Conservation (phyloP, 2,797 vertebrate species). For the Falco cherrug region DNA sequence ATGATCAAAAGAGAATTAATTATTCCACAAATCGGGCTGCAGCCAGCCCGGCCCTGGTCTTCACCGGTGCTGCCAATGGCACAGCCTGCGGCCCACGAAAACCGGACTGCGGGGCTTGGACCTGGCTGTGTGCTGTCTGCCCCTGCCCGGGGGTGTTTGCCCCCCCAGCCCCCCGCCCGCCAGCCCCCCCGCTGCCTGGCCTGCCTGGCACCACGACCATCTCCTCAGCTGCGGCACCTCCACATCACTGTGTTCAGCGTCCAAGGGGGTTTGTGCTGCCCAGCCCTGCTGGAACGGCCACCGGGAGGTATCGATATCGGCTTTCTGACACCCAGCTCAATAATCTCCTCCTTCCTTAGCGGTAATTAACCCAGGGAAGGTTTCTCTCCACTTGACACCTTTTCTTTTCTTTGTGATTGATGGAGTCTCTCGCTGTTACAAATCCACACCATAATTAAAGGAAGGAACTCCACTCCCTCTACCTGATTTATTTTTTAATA, state of each 20-base stretch:
- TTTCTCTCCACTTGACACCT: neutral
- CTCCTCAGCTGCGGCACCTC: neutral
- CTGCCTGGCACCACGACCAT: neutral
- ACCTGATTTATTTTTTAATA: slow-evolving; percentile 51
- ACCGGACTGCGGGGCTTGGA: fast-evolving
- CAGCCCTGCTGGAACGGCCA: neutral
- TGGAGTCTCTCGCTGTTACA: neutral
- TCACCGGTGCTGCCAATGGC: fast-evolving
- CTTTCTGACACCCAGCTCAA: neutral
- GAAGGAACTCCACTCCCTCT: slow-evolving; percentile 24
- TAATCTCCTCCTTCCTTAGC: neutral
- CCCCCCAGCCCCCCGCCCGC: neutral
- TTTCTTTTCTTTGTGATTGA: slow-evolving; percentile 22
- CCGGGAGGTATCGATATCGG: neutral
- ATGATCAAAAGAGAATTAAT: slow-evolving; percentile 77
- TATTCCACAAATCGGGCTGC: slow-evolving; percentile 48
- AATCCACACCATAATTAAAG: slow-evolving; percentile 11
- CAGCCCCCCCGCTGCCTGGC: neutral
- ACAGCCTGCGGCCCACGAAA: fast-evolving
- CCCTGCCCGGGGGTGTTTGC: neutral
- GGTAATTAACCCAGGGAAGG: neutral
- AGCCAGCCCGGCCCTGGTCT: neutral
- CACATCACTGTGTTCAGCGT: fast-evolving
- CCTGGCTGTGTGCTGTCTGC: fast-evolving
- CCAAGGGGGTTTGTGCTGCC: neutral